Evolutionary conservation across 2,113 vertebrate genomes (phyloP).

Genomic region (Lagenorhynchus albirostris): DNA sequence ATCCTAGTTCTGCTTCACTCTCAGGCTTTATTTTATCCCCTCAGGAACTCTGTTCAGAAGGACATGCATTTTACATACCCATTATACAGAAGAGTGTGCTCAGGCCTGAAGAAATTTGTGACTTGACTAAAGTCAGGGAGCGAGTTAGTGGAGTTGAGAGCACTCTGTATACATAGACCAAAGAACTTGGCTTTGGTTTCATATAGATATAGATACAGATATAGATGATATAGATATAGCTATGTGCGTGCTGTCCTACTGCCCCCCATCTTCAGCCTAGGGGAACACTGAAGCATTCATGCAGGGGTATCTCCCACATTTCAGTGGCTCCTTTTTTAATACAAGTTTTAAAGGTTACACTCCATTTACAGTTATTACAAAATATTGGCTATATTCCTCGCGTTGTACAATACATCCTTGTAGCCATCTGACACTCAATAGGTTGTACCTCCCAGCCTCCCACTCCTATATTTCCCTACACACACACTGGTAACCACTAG

Average conservation of each 20-base stretch:
- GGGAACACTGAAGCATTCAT: neutral
- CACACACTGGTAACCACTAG: too few relatives aligned
- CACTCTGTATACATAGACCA: neutral
- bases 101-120: neutral
- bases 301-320: neutral
- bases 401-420: too few relatives aligned
- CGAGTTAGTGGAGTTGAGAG: neutral
- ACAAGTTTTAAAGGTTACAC: too few relatives aligned
- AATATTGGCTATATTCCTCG: too few relatives aligned
- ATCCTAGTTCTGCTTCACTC: neutral
- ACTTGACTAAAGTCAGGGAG: neutral
- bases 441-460: too few relatives aligned
- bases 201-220: too few relatives aligned
- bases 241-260: neutral
- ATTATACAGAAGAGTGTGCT: neutral
- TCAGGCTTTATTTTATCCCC: neutral
- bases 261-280: accelerated
- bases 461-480: too few relatives aligned
- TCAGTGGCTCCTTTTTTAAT: neutral
- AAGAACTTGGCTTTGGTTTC: neutral
- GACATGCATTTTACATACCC: neutral
- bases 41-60: neutral
- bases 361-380: too few relatives aligned
- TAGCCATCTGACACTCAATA: too few relatives aligned
- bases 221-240: neutral